Evolutionary conservation across 2,113 vertebrate species (phyloP).

Genomic region (Tragelaphus strepsiceros): DNA sequence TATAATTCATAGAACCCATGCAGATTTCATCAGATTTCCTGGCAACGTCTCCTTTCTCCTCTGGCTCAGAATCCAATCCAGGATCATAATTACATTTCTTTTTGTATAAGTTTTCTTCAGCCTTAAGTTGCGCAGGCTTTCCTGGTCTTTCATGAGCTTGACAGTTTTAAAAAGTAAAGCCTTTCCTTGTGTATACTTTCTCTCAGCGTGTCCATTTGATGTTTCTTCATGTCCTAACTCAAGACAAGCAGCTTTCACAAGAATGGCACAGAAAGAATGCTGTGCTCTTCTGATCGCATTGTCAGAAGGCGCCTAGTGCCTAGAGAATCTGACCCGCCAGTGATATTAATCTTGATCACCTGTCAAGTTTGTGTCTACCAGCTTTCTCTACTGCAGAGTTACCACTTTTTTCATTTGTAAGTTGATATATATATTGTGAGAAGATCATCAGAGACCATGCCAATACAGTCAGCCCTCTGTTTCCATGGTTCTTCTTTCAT

Average conservation of each 20-base stretch:
- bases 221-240: background rate
- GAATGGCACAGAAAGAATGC: background rate
- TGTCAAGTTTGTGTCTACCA: background rate
- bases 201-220: background rate
- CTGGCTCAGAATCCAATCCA: background rate
- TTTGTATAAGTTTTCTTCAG: background rate
- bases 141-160: background rate
- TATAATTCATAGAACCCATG: background rate
- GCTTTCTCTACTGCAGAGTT: background rate
- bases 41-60: background rate
- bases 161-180: background rate
- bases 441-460: background rate
- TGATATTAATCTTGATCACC: background rate
- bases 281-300: background rate
- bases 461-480: background rate
- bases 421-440: background rate
- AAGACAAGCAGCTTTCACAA: background rate
- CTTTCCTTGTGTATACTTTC: background rate
- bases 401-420: background rate
- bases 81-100: background rate
- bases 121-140: background rate
- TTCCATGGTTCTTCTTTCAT: background rate
- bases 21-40: background rate
- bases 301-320: background rate
- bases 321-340: background rate